phyloP scores from a whole-genome alignment of 2,888 invertebrate genomes.

The Cetonia aurata region DNA sequence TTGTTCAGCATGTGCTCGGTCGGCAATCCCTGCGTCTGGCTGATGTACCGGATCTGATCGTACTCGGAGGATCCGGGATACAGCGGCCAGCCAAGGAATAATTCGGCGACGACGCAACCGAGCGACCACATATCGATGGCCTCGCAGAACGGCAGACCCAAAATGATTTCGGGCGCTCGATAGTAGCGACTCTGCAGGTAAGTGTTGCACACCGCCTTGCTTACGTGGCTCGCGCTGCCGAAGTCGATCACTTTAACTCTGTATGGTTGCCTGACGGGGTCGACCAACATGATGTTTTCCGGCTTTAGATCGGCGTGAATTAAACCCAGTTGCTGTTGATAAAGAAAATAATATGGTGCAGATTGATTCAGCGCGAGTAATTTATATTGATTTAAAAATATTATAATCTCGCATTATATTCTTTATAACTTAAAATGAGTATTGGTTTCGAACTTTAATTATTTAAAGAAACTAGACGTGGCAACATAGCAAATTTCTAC shows the following conservation, averaged over 20 bases:
- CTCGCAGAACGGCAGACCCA: slow-evolving; percentile 98
- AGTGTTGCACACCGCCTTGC: slow-evolving; percentile 99
- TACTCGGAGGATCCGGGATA: slow-evolving; percentile 99
- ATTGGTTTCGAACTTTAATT: too few species aligned
- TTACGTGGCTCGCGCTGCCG: slow-evolving; percentile 98
- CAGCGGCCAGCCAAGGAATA: slow-evolving; percentile 99
- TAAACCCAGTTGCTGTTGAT: slow-evolving; percentile 90
- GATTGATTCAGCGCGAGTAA: too few species aligned
- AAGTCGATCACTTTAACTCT: slow-evolving; percentile 99
- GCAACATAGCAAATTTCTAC: too few species aligned
- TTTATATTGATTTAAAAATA: too few species aligned
- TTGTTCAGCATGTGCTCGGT: slow-evolving; percentile 97
- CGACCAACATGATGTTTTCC: slow-evolving; percentile 99
- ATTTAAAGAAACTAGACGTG: too few species aligned
- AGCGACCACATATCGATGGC: slow-evolving; percentile 99
- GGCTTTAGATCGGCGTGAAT: slow-evolving; percentile 99
- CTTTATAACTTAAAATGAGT: too few species aligned
- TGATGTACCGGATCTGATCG: slow-evolving; percentile 93
- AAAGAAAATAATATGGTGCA: too few species aligned
- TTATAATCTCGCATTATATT: too few species aligned
- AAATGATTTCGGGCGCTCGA: slow-evolving; percentile 96
- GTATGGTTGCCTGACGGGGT: slow-evolving; percentile 97
- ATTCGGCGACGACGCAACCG: slow-evolving; percentile 98
- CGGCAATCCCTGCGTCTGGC: slow-evolving; percentile 88
- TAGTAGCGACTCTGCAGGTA: slow-evolving; percentile 99